phyloP scores from a whole-genome alignment of 2,113 vertebrate species.

The Apeltes quadracus region DNA sequence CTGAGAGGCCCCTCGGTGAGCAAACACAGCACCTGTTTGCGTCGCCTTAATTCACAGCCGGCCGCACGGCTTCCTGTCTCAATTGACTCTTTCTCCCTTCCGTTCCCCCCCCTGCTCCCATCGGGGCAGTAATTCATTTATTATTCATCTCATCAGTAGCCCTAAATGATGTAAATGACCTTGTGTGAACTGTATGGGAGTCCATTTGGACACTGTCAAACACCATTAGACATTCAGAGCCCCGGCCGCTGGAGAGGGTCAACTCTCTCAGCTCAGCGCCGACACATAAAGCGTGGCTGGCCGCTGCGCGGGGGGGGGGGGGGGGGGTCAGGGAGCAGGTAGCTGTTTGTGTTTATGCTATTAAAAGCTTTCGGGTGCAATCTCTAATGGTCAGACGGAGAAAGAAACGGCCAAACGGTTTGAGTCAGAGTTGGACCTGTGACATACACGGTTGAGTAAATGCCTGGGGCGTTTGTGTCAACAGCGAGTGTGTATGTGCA shows the following conservation, averaged over 20 bases:
- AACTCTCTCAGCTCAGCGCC: constrained; percentile 43
- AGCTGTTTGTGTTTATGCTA: constrained; percentile 23
- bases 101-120: constrained; percentile 14
- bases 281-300: constrained; percentile 58
- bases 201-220: constrained; percentile 78
- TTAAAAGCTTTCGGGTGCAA: constrained; percentile 1
- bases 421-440: constrained; percentile 30
- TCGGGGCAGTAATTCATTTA: constrained; percentile 64
- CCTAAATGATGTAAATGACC: constrained; percentile 75
- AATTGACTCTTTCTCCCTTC: constrained; percentile 34
- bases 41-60: constrained; percentile 31
- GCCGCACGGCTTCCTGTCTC: constrained; percentile 51
- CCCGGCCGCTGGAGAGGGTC: constrained; percentile 65
- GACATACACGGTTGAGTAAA: constrained; percentile 23
- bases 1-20: constrained; percentile 46
- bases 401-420: not conserved
- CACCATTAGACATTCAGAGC: constrained; percentile 66
- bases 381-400: not conserved
- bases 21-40: constrained; percentile 69
- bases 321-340: constrained; percentile 5
- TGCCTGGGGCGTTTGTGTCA: constrained; percentile 27
- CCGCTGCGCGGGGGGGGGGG: constrained; percentile 22
- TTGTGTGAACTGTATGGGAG: constrained; percentile 69
- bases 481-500: constrained; percentile 19
- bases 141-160: constrained; percentile 75